Evolutionary conservation across 1,140 invertebrate species (phyloP), one percentile per base, ranked within the genome.

Genomic region (Achatina immaculata): DNA sequence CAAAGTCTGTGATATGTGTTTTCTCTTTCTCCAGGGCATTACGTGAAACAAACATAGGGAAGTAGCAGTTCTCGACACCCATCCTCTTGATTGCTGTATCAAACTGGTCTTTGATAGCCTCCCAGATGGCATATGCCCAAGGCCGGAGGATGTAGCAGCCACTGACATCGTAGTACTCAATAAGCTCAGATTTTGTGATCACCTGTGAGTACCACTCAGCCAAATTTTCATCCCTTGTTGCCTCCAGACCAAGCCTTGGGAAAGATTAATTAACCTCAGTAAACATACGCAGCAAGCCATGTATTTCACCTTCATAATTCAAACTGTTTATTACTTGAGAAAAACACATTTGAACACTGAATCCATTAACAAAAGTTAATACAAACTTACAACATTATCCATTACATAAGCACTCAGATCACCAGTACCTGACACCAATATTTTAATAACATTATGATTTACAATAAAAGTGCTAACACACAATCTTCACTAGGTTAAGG

Each of bases 131-230:
- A 90, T 94, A 99, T 45, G 98, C 95, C 97, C 98, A 99, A 0
- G 98, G 98, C 45, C 98, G 94, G 34, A 99, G 93, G 85, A 99
- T 98, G 90, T 99, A 99, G 92, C 99, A 99, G 0, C 98, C 98
- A 74, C 97, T 99, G 9, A 99, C 96, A 90, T 99, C 98, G 88
- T 99, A 99, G 91, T 99, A 99, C 90, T 99, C 98, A 55, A 99
- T 99, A 94, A 99, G 94, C 92, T 99, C 97, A 81, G 97, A 95
- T 92, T 99, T 99, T 0, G 96, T 98, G 77, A 99, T 97, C 0
- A 99, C 96, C 93, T 99, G 97, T 0, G 97, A 97, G 91, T 99
- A 99, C 99, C 99, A 99, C 81, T 99, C 98, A 0, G 97, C 93
- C 11, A 99, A 92, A 90, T 99, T 97, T 58, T 97, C 97, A 88